These are phyloP conservation scores for Myopa testacea DNA, from an alignment of 2,888 invertebrate genomes.

Conservation along the genomic window DNA sequence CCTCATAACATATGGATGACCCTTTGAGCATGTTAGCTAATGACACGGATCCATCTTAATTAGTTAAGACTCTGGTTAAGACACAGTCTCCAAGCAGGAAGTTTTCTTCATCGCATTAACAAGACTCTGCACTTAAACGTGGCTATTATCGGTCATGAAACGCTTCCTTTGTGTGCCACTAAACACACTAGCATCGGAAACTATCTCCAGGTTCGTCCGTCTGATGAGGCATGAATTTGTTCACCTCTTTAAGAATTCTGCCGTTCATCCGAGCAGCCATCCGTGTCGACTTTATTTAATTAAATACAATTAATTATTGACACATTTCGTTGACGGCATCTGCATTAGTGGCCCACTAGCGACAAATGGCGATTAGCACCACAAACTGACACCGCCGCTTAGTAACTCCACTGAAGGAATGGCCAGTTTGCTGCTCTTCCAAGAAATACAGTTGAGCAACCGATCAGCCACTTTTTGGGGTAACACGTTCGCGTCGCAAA, in stretches of 20 bases:
- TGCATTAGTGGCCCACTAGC: conserved; percentile 46
- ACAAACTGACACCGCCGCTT: conserved; percentile 5
- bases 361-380: conserved; percentile 42
- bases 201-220: not conserved
- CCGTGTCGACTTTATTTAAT: conserved; percentile 52
- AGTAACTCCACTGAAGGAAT: conserved; percentile 43
- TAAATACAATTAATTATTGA: conserved; percentile 67
- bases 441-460: not conserved
- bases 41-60: conserved; percentile 63
- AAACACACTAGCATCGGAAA: not conserved
- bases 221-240: not conserved
- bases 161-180: not conserved
- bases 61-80: conserved; percentile 52
- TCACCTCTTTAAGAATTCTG: not conserved
- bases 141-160: conserved; percentile 2
- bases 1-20: conserved; percentile 9
- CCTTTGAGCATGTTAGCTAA: conserved; percentile 22
- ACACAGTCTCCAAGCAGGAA: conserved; percentile 34
- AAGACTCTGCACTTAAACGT: conserved; percentile 30
- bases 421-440: conserved; percentile 25
- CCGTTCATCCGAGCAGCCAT: not conserved
- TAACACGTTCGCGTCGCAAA: conserved; percentile 29
- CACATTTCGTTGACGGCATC: conserved; percentile 56
- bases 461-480: not conserved
- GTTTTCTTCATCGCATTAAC: conserved; percentile 18